Percentiles rank a stretch among this genome's conserved stretches.
phyloP scores from a whole-genome alignment of 2,113 vertebrate species.

The Cichladusa arquata region DNA sequence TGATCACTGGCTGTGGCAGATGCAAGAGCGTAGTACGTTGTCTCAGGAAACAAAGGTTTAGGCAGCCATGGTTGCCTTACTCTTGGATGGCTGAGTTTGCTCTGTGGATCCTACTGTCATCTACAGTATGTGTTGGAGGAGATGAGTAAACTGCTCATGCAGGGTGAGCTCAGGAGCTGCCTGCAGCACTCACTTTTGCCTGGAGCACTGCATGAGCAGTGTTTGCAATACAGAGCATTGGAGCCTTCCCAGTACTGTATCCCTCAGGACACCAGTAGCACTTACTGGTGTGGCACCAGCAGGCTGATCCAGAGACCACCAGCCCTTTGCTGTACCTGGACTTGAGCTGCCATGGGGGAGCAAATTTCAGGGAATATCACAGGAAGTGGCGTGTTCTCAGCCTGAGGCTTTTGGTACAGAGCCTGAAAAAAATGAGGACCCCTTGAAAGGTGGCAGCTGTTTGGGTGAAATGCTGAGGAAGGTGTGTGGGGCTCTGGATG shows the following conservation, averaged over 20 bases:
- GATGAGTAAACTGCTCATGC: not conserved
- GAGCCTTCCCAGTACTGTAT: not conserved
- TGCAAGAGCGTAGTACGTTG: fast-evolving
- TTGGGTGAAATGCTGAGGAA: not conserved
- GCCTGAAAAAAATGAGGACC: not conserved
- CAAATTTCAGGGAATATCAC: not conserved
- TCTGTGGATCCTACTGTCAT: not conserved
- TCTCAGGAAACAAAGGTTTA: not conserved
- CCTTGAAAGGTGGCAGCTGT: not conserved
- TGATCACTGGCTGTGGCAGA: not conserved
- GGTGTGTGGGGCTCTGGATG: not conserved
- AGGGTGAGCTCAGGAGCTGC: not conserved
- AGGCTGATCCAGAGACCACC: not conserved
- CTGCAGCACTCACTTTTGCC: not conserved
- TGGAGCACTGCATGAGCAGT: not conserved
- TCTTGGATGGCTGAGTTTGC: not conserved
- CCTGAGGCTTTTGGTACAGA: not conserved
- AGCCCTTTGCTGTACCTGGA: fast-evolving
- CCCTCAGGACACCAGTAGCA: not conserved
- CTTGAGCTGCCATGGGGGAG: not conserved
- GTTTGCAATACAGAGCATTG: fast-evolving
- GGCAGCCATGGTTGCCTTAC: not conserved
- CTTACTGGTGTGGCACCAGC: not conserved
- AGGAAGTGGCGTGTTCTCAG: not conserved
- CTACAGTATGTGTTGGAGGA: fast-evolving